Evolutionary conservation across 2,113 vertebrate genomes (phyloP).

Genomic region (Elephas maximus): DNA sequence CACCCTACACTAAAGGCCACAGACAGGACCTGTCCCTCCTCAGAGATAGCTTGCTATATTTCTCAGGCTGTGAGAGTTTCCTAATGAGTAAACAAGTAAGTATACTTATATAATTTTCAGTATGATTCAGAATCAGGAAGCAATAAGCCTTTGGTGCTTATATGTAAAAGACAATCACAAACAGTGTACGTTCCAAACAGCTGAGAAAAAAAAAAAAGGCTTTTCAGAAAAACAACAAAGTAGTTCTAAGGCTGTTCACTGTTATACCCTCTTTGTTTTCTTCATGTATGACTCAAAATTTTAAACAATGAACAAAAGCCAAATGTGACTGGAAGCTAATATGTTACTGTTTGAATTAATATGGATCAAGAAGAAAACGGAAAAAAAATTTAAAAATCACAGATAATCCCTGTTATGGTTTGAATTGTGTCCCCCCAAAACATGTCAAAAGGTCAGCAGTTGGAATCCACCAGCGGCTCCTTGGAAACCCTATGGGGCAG

Average conservation of each 20-base stretch:
- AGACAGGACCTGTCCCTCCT: background rate
- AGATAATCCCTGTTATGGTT: background rate
- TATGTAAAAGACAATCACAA: background rate
- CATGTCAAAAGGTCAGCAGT: background rate
- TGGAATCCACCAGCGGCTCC: no score
- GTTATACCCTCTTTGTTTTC: background rate
- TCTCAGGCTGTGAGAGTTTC: background rate
- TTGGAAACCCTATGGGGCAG: no score
- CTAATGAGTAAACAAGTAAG: background rate
- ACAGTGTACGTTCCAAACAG: background rate
- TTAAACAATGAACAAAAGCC: background rate
- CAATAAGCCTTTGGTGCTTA: background rate
- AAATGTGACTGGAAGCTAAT: background rate
- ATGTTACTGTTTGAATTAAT: background rate
- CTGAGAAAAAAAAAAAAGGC: background rate
- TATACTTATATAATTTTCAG: background rate
- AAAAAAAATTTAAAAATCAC: background rate
- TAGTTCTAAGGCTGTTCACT: background rate
- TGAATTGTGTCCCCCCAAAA: background rate
- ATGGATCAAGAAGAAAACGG: background rate
- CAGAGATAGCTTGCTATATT: background rate
- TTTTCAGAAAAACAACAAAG: slow-evolving; percentile 21
- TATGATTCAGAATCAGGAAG: background rate
- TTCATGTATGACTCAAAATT: background rate
- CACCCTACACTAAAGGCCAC: background rate